A percentile compares a stretch with the other conserved stretches of the same genome.
phyloP scores from a whole-genome alignment of 2,113 vertebrate species.

The Nanger granti region DNA sequence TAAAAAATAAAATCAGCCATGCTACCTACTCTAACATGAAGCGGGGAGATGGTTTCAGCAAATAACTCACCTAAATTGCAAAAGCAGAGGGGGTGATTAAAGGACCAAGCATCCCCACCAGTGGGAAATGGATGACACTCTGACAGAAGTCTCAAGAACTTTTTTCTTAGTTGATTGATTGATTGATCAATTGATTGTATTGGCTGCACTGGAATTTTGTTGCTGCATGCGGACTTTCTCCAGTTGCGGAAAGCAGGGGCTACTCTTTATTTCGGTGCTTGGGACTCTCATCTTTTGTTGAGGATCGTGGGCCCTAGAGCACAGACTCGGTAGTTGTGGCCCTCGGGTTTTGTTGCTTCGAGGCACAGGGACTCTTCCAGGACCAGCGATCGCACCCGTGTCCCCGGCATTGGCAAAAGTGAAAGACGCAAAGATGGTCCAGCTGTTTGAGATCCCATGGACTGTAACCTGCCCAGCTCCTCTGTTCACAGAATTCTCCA shows the following conservation, averaged over 20 bases:
- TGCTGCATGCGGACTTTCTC: neutral
- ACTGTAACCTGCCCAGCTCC: neutral
- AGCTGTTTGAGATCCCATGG: neutral
- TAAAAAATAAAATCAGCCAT: constrained; percentile 1
- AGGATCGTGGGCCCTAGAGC: neutral
- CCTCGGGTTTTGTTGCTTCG: neutral
- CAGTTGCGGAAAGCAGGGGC: rapidly evolving
- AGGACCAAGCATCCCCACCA: too few species aligned
- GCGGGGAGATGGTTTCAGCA: neutral
- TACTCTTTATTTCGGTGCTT: rapidly evolving
- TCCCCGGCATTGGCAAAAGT: neutral
- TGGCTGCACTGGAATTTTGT: neutral
- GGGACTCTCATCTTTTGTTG: neutral
- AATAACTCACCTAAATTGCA: neutral
- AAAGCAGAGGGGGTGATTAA: neutral
- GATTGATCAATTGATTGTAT: neutral
- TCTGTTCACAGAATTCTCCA: neutral
- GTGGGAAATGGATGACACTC: neutral
- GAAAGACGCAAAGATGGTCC: neutral
- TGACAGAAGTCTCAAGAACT: neutral
- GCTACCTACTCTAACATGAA: neutral
- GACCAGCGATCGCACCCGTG: neutral
- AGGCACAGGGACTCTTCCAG: neutral
- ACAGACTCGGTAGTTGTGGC: neutral
- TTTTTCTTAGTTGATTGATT: neutral